A percentile compares a stretch with the other conserved stretches of the same genome.
phyloP scores from a whole-genome alignment of 2,113 vertebrate species.

The Oryzias javanicus region DNA sequence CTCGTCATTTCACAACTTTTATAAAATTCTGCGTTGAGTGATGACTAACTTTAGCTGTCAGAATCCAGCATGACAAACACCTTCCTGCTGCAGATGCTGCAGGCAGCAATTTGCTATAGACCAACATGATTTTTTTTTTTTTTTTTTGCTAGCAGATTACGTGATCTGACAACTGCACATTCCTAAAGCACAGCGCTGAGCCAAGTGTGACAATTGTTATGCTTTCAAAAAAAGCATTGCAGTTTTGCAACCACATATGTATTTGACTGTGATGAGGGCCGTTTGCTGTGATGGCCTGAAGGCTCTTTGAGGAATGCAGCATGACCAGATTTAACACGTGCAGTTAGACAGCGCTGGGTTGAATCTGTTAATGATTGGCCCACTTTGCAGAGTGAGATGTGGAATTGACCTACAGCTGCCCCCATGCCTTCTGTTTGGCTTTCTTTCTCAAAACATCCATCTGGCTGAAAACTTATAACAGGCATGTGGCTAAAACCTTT shows the following conservation, averaged over 20 bases:
- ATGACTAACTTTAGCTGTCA: constrained; percentile 33
- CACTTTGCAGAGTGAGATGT: constrained; percentile 42
- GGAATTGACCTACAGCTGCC: constrained; percentile 28
- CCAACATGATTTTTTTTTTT: constrained; percentile 4
- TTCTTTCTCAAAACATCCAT: constrained; percentile 44
- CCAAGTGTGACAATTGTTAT: constrained; percentile 22
- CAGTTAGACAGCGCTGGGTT: constrained; percentile 53
- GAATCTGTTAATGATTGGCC: constrained; percentile 63
- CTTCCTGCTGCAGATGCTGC: constrained; percentile 38
- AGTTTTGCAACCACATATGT: constrained; percentile 25
- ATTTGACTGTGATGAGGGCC: constrained; percentile 48
- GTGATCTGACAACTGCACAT: constrained; percentile 45
- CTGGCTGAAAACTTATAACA: constrained; percentile 30
- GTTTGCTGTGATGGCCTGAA: constrained; percentile 43
- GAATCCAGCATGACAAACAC: constrained; percentile 25
- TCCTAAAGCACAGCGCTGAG: constrained; percentile 19
- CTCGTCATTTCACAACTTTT: constrained; percentile 55
- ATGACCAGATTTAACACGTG: constrained; percentile 28
- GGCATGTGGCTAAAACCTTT: not conserved
- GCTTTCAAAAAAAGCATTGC: constrained; percentile 28
- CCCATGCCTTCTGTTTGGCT: not conserved
- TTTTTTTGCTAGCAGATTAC: constrained; percentile 27
- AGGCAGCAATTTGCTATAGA: constrained; percentile 26
- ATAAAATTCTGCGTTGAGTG: constrained; percentile 32
- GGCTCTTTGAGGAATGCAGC: constrained; percentile 41